Percentiles rank a stretch among this genome's conserved stretches.
phyloP scores from a whole-genome alignment of 1,140 invertebrate genomes.

The Stegodyphus dumicola region DNA sequence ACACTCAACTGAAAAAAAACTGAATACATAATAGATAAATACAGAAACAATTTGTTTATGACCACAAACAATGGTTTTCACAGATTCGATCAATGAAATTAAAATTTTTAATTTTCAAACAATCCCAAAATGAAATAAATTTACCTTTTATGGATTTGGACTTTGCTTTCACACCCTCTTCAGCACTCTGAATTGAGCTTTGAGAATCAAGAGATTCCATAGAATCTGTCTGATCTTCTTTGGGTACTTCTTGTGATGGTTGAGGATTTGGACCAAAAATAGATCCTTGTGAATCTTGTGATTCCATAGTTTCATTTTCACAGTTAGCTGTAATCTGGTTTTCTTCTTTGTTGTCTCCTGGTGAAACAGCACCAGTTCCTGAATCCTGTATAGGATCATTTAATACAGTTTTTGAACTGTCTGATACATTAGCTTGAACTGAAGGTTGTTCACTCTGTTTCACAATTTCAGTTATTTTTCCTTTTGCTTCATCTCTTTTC shows the following conservation, averaged over 20 bases:
- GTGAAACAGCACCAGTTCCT: not conserved
- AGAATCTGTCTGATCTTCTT: not conserved
- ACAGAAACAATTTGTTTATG: no score
- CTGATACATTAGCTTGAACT: not conserved
- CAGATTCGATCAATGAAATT: no score
- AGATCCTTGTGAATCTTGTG: constrained; percentile 1
- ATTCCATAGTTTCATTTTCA: not conserved
- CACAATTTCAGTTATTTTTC: not conserved
- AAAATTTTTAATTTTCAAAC: no score
- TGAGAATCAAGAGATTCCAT: not conserved
- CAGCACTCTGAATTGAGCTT: not conserved
- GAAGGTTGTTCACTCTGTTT: not conserved
- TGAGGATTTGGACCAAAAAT: not conserved
- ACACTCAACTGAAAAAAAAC: no score
- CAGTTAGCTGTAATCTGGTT: not conserved
- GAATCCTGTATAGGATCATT: not conserved
- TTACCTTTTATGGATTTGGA: constrained; percentile 20
- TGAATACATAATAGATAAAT: no score
- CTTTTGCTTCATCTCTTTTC: constrained; percentile 55
- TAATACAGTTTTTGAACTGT: not conserved
- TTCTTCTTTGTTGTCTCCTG: not conserved
- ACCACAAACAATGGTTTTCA: no score
- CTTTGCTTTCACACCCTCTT: not conserved
- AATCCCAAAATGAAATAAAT: not conserved
- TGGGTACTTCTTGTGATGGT: not conserved